These are phyloP conservation scores for Potamilus streckersoni DNA, from an alignment of 1,140 invertebrate species.

Conservation along the genomic window DNA sequence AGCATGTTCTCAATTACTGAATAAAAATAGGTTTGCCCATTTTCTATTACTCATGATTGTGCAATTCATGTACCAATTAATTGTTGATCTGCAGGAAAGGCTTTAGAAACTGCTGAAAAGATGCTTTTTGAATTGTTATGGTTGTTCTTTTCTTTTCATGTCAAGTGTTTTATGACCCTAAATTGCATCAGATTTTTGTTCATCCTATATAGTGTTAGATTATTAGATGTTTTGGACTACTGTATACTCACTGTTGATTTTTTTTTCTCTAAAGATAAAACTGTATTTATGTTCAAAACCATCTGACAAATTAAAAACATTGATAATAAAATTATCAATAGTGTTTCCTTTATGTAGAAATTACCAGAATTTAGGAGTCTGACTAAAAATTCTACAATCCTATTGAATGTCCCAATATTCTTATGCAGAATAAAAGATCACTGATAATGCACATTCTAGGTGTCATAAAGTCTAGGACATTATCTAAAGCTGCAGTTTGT, in stretches of 20 bases:
- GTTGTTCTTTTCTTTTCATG: slow-evolving; percentile 17
- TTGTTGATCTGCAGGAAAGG: slow-evolving; percentile 14
- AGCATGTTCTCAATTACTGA: slow-evolving; percentile 29
- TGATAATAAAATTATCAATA: slow-evolving; percentile 33
- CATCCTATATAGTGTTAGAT: slow-evolving; percentile 28
- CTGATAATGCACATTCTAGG: slow-evolving; percentile 12
- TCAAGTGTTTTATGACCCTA: slow-evolving; percentile 24
- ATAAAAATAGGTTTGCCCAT: slow-evolving; percentile 18
- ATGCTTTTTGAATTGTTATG: slow-evolving; percentile 25
- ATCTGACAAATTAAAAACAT: slow-evolving; percentile 31
- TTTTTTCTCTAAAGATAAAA: slow-evolving; percentile 36
- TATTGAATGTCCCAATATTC: slow-evolving; percentile 17
- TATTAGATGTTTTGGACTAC: slow-evolving; percentile 31
- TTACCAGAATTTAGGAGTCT: slow-evolving; percentile 25
- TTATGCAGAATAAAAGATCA: slow-evolving; percentile 11
- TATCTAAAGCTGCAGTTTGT: neutral
- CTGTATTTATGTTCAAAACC: slow-evolving; percentile 24
- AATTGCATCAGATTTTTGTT: slow-evolving; percentile 29
- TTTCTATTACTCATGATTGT: slow-evolving; percentile 25
- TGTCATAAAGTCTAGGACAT: slow-evolving; percentile 1
- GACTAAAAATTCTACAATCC: slow-evolving; percentile 2
- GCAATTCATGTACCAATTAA: slow-evolving; percentile 26
- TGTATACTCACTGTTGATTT: slow-evolving; percentile 38
- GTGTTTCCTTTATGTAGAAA: slow-evolving; percentile 31
- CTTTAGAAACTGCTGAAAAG: slow-evolving; percentile 20